Evolutionary conservation across 2,888 invertebrate species (phyloP), one percentile per base, ranked within the genome.

Genomic region (Drosophila flavopinicola): DNA sequence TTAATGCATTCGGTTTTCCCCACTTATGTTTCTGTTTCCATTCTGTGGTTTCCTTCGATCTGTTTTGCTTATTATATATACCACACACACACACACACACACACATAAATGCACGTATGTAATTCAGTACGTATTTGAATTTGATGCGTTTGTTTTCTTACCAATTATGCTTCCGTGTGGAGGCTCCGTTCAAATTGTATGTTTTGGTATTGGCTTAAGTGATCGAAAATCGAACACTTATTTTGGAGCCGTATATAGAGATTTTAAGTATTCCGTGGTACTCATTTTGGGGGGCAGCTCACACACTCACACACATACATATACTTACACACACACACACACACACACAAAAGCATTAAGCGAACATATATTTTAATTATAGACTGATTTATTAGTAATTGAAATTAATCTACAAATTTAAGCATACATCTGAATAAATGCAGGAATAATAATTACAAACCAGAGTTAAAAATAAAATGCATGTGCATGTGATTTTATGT

Each of bases 341-440:
- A 68, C 25, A 71, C 49, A 68, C 70, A 78, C 66, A 78, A 68
- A 78, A 85, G 83, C 83, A 85, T 80, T 76, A 80, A 80, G 80
- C 80, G 79, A 85, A 85, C 76, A 80, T 80, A 85, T 80, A 88
- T 88, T 90, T 90, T 90, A 90, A 90, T 90, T 89, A 90, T 90
- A 90, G 90, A 90, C 90, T 90, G 90, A 90, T 90, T 90, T 90
- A 86, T 86, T 89, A 90, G 90, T 90, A 90, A 90, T 89, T 89
- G 88, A 88, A 90, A 89, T 89, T 90, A 89, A 89, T 88, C 88
- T 89, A 87, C 80, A 89, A 83, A 69, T 78, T 75, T 79, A 82
- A 85, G 85, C 78, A 67, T 82, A 78, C 70, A 70, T 77, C 75
- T 79, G 83, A 79, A 79, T 79, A 79, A 79, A 79, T 75, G 85